Percentiles rank a stretch among this genome's conserved stretches.
Conservation (phyloP, 2,797 vertebrate genomes). For the Sitta carolinensis region DNA sequence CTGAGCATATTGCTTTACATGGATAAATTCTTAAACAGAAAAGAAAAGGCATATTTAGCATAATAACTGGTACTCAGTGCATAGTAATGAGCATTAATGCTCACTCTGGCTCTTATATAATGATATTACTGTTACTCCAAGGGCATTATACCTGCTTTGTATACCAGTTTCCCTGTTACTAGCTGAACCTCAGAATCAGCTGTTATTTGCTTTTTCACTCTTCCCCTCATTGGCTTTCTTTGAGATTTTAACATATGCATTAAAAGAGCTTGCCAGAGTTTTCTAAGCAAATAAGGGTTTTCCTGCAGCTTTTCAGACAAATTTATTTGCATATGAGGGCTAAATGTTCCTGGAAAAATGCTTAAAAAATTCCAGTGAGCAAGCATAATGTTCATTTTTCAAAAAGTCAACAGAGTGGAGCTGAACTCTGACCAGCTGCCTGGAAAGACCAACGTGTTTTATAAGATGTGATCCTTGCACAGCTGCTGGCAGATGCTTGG, state of each 20-base stretch:
- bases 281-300: not conserved
- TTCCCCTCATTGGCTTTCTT: not conserved
- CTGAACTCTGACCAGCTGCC: not conserved
- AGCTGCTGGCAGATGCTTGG: not conserved
- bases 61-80: not conserved
- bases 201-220: not conserved
- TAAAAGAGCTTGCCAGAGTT: not conserved
- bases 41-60: not conserved
- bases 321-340: not conserved
- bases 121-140: not conserved
- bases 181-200: not conserved
- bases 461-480: not conserved
- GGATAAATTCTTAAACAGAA: not conserved
- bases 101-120: not conserved
- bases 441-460: not conserved
- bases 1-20: not conserved
- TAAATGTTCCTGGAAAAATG: constrained; percentile 14
- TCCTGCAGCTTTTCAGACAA: constrained; percentile 6
- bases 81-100: not conserved
- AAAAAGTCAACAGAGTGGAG: not conserved
- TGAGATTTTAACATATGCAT: not conserved
- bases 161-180: not conserved
- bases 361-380: not conserved
- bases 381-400: constrained; percentile 2
- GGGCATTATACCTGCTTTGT: not conserved